phyloP scores from a whole-genome alignment of 2,888 invertebrate genomes.

The Mimachlamys varia region DNA sequence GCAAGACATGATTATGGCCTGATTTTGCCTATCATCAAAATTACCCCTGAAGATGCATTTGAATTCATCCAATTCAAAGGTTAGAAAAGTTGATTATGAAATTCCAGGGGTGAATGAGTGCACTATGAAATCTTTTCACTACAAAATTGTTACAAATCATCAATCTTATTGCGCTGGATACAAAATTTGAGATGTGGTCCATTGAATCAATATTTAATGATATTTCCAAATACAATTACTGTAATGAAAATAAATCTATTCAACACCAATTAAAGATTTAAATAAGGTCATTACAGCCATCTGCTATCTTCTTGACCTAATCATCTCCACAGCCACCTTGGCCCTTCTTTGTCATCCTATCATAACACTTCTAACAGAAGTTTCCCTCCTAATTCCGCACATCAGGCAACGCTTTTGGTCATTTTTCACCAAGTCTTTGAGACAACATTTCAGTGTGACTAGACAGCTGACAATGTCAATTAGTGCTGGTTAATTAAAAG shows the following conservation, averaged over 20 bases:
- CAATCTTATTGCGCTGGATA: neutral
- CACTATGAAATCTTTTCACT: neutral
- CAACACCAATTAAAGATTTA: neutral
- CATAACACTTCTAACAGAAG: neutral
- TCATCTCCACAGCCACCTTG: neutral
- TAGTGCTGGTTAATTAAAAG: slow-evolving; percentile 16
- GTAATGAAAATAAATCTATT: slow-evolving; percentile 21
- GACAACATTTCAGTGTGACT: slow-evolving; percentile 3
- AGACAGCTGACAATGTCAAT: slow-evolving; percentile 27
- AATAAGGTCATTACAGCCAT: neutral
- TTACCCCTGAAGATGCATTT: no score
- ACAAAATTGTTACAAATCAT: neutral
- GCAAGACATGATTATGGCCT: neutral
- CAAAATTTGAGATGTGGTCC: neutral
- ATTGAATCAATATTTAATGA: neutral
- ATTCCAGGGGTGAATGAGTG: no score
- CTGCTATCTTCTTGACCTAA: slow-evolving; percentile 23
- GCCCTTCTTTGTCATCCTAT: neutral
- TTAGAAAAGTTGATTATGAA: no score
- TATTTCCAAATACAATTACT: neutral
- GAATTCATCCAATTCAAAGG: no score
- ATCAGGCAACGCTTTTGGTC: neutral
- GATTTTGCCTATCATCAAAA: neutral
- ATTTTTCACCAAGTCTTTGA: slow-evolving; percentile 20
- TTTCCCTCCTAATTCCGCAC: neutral